Evolutionary conservation across 1,140 invertebrate genomes (phyloP).

Genomic region (Thrips palmi): DNA sequence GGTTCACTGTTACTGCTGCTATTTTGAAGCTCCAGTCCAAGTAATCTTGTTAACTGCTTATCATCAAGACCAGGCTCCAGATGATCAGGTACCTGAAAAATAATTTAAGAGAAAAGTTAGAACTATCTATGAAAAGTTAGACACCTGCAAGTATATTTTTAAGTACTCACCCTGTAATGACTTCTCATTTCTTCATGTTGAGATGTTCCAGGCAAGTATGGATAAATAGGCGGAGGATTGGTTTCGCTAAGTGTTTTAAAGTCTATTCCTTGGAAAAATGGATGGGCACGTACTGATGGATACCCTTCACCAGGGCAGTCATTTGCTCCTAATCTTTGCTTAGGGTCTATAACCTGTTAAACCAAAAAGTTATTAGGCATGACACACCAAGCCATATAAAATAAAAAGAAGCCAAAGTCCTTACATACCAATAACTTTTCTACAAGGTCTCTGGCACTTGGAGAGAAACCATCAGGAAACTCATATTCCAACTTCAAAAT

Average conservation of each 20-base stretch:
- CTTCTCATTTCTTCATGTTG: slow-evolving; percentile 48
- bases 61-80: slow-evolving; percentile 73
- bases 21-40: slow-evolving; percentile 42
- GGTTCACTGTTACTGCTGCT: too few relatives aligned
- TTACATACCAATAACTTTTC: slow-evolving; percentile 55
- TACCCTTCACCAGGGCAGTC: slow-evolving; percentile 63
- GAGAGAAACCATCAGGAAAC: slow-evolving; percentile 79
- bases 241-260: slow-evolving; percentile 63
- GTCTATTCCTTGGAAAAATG: slow-evolving; percentile 67
- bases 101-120: slow-evolving; percentile 7
- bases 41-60: slow-evolving; percentile 51
- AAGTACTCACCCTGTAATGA: slow-evolving; percentile 19
- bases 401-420: slow-evolving; percentile 4
- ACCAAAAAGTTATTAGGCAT: too few relatives aligned
- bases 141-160: slow-evolving; percentile 4
- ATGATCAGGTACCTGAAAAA: slow-evolving; percentile 42
- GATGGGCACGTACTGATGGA: slow-evolving; percentile 62
- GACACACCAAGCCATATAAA: too few relatives aligned
- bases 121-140: slow-evolving; percentile 4
- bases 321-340: slow-evolving; percentile 61
- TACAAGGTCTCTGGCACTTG: slow-evolving; percentile 70
- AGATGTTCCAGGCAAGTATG: slow-evolving; percentile 60
- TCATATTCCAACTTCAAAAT: slow-evolving; percentile 82
- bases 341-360: slow-evolving; percentile 46
- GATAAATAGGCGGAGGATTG: slow-evolving; percentile 66